Evolutionary conservation across 2,113 vertebrate genomes (phyloP).

Genomic region (Scartelaos histophorus): DNA sequence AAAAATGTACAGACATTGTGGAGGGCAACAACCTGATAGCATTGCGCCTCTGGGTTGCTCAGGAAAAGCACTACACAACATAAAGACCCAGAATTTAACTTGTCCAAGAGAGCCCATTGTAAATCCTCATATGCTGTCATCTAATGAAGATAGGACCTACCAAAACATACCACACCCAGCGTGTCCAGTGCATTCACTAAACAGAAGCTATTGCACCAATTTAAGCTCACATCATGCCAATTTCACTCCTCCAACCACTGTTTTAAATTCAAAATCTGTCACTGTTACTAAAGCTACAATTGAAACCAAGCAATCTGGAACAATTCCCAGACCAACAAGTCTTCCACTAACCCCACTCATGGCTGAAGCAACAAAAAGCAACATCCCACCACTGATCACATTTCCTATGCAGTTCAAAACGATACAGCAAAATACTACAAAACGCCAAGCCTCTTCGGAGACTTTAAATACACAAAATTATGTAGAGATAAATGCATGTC

Average conservation of each 20-base stretch:
- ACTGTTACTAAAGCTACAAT: slow-evolving; percentile 61
- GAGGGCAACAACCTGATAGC: slow-evolving; percentile 55
- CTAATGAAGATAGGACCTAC: slow-evolving; percentile 41
- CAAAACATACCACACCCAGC: slow-evolving; percentile 43
- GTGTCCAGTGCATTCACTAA: slow-evolving; percentile 46
- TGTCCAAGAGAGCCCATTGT: slow-evolving; percentile 31
- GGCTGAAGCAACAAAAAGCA: slow-evolving; percentile 57
- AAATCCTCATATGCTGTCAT: slow-evolving; percentile 40
- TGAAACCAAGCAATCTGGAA: slow-evolving; percentile 44
- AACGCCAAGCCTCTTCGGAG: slow-evolving; percentile 2
- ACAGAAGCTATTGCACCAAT: slow-evolving; percentile 26
- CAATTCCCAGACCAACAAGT: slow-evolving; percentile 20
- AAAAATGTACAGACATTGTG: slow-evolving; percentile 68
- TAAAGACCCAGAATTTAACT: slow-evolving; percentile 7
- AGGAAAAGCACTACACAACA: slow-evolving; percentile 13
- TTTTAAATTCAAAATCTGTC: slow-evolving; percentile 40
- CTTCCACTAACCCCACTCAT: slow-evolving; percentile 49
- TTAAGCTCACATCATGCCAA: background rate
- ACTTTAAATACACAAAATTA: slow-evolving; percentile 30
- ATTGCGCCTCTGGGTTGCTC: background rate
- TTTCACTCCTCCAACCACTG: slow-evolving; percentile 17
- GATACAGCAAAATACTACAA: slow-evolving; percentile 1
- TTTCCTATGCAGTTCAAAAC: slow-evolving; percentile 17
- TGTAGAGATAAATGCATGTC: slow-evolving; percentile 30
- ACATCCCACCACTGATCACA: slow-evolving; percentile 35